Conservation (phyloP, 1,140 invertebrate species). For the Lepidurus apus region DNA sequence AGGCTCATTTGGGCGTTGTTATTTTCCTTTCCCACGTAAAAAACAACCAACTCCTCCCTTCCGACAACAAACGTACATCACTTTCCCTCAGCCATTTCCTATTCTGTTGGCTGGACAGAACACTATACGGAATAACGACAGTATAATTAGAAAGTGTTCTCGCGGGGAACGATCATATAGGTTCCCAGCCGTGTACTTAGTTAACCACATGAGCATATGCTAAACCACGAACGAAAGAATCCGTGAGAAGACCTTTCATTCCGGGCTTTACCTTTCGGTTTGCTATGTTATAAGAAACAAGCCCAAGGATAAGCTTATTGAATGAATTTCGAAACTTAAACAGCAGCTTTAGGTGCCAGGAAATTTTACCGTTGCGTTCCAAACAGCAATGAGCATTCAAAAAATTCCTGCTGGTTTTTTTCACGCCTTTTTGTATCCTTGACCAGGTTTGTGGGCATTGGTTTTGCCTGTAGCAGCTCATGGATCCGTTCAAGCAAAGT, state of each 20-base stretch:
- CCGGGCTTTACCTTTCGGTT: not conserved
- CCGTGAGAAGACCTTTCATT: not conserved
- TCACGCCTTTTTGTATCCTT: not conserved
- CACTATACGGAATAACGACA: conserved; percentile 11
- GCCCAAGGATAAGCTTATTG: not conserved
- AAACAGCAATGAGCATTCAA: not conserved
- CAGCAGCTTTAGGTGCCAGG: not conserved
- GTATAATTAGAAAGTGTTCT: not conserved
- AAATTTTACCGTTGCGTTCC: not conserved
- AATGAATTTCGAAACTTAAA: not conserved
- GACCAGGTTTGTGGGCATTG: conserved; percentile 17
- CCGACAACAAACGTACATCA: not conserved
- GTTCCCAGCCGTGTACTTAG: no score
- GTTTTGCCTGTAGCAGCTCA: conserved; percentile 13
- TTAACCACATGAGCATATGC: not conserved
- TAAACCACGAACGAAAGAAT: not conserved
- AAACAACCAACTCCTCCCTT: not conserved
- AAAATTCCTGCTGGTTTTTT: not conserved
- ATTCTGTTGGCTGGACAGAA: conserved; percentile 1
- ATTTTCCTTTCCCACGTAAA: not conserved
- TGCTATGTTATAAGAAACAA: not conserved
- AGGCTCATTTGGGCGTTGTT: conserved; percentile 4
- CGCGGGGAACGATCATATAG: no score
- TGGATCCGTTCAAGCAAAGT: not conserved
- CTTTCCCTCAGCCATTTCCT: not conserved